Percentiles rank a stretch among this genome's conserved stretches.
phyloP scores from a whole-genome alignment of 2,797 vertebrate genomes.

The Ctenopoma multispine region DNA sequence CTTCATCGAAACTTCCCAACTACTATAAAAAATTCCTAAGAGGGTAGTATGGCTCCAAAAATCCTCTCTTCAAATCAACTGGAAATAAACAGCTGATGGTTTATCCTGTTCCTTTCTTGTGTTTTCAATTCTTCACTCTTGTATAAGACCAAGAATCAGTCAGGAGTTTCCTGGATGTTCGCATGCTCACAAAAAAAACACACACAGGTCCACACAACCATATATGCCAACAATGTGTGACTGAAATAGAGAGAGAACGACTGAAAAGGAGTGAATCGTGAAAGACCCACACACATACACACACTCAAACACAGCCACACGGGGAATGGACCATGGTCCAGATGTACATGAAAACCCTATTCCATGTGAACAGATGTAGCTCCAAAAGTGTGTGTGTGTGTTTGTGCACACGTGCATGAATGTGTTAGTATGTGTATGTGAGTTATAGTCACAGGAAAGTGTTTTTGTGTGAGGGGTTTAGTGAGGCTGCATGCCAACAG shows the following conservation, averaged over 20 bases:
- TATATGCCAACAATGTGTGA: background rate
- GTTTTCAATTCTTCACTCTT: slow-evolving; percentile 2
- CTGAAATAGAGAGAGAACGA: slow-evolving; percentile 26
- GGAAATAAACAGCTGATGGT: background rate
- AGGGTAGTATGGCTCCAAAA: background rate
- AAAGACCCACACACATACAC: slow-evolving; percentile 36
- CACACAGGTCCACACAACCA: slow-evolving; percentile 3
- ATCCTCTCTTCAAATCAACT: background rate
- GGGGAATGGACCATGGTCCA: slow-evolving; percentile 61
- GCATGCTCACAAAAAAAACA: slow-evolving; percentile 20
- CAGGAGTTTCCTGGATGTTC: background rate
- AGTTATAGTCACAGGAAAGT: slow-evolving; percentile 48
- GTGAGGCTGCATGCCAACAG: slow-evolving; percentile 52
- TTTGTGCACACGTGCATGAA: slow-evolving; percentile 6
- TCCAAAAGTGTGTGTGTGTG: slow-evolving; percentile 32
- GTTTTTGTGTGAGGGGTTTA: slow-evolving; percentile 66
- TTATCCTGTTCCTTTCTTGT: background rate
- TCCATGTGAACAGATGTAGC: slow-evolving; percentile 72
- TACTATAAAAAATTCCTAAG: background rate
- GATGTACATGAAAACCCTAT: slow-evolving; percentile 65
- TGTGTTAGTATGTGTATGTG: slow-evolving; percentile 23
- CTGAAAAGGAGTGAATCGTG: slow-evolving; percentile 57
- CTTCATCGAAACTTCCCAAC: background rate
- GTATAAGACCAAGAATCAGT: background rate
- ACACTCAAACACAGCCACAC: slow-evolving; percentile 30